phyloP scores from a whole-genome alignment of 2,113 vertebrate genomes.

The Spea multiplicata region DNA sequence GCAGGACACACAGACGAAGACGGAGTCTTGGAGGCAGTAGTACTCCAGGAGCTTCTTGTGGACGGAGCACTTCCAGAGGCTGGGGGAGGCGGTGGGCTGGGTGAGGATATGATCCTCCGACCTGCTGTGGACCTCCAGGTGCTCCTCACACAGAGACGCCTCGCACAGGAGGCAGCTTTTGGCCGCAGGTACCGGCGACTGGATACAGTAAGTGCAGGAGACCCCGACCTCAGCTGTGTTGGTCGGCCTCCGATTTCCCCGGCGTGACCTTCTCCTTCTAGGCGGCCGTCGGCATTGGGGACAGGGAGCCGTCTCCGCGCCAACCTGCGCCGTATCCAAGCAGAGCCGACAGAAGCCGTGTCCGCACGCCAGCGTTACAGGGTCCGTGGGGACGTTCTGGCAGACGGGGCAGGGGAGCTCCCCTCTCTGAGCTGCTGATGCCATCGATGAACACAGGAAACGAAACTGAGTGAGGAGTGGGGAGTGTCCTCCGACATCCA shows the following conservation, averaged over 20 bases:
- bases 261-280: too few species aligned
- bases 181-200: constrained; percentile 2
- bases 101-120: constrained; percentile 21
- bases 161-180: constrained; percentile 28
- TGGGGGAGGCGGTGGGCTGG: constrained; percentile 9
- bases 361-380: neutral
- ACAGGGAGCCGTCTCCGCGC: neutral
- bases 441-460: neutral
- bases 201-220: constrained; percentile 5
- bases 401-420: neutral
- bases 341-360: neutral
- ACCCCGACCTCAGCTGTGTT: neutral
- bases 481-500: too few species aligned
- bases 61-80: constrained; percentile 16
- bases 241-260: neutral
- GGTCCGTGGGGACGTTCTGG: neutral
- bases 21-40: constrained; percentile 23
- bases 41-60: constrained; percentile 35
- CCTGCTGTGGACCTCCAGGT: constrained; percentile 23
- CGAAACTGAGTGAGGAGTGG: neutral
- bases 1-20: constrained; percentile 29
- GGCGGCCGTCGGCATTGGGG: neutral
- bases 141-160: constrained; percentile 9
- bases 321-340: neutral
- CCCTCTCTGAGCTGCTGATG: neutral